Evolutionary conservation across 2,797 vertebrate genomes (phyloP).

Genomic region (Propithecus perrieri): DNA sequence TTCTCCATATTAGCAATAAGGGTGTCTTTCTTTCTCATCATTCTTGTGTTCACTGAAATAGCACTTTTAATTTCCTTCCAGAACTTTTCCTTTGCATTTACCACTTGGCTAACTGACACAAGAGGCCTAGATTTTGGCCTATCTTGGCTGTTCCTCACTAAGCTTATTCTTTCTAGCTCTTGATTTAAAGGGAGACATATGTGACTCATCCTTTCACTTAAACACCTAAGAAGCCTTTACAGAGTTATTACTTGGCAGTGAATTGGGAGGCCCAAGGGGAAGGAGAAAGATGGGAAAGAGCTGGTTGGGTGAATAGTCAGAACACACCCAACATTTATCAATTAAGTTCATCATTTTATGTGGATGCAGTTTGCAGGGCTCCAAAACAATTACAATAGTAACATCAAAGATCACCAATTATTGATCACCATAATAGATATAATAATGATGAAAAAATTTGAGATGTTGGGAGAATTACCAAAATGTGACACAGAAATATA

Average conservation of each 20-base stretch:
- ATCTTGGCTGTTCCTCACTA: neutral
- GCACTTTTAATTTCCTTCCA: neutral
- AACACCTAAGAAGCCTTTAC: neutral
- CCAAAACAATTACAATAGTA: neutral
- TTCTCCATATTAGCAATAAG: neutral
- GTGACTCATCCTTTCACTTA: neutral
- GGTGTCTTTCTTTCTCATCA: neutral
- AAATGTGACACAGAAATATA: neutral
- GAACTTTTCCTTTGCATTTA: neutral
- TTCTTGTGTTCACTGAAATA: neutral
- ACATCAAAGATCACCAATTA: neutral
- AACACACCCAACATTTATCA: neutral
- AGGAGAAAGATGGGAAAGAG: neutral
- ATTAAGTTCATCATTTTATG: neutral
- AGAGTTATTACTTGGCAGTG: neutral
- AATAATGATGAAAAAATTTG: neutral
- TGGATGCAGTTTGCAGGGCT: neutral
- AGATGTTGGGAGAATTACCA: neutral
- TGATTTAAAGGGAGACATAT: neutral
- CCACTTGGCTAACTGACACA: neutral
- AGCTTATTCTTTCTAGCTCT: neutral
- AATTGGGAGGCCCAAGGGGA: neutral
- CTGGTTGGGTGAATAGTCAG: accelerated
- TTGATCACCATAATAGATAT: neutral
- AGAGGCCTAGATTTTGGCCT: neutral